phyloP scores from a whole-genome alignment of 2,113 vertebrate genomes.

The Xiphorhynchus elegans region DNA sequence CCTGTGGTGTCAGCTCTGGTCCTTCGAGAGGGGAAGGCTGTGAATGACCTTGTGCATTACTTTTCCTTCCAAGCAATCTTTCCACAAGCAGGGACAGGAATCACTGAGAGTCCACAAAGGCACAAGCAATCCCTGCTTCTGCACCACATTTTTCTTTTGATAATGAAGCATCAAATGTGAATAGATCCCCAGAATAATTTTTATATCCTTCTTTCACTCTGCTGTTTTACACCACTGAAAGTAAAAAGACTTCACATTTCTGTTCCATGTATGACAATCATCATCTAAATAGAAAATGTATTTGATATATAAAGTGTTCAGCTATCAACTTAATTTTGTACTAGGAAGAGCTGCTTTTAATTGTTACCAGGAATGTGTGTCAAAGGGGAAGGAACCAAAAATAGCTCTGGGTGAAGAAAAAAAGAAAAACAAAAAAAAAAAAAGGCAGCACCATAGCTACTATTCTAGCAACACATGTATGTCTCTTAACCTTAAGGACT shows the following conservation, averaged over 20 bases:
- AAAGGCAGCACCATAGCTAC: neutral
- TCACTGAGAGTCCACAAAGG: neutral
- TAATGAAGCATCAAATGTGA: neutral
- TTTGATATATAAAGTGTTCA: neutral
- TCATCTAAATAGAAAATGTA: neutral
- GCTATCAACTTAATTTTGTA: neutral
- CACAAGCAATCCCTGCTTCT: neutral
- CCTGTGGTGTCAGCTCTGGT: neutral
- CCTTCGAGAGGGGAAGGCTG: neutral
- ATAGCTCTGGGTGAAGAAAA: neutral
- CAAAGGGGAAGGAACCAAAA: slow-evolving; percentile 57
- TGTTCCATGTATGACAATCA: neutral
- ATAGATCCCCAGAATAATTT: neutral
- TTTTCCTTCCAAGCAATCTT: neutral
- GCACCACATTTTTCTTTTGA: neutral
- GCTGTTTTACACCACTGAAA: neutral
- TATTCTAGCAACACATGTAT: neutral
- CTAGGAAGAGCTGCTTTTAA: neutral
- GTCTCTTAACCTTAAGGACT: slow-evolving; percentile 11
- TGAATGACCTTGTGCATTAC: neutral
- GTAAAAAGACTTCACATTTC: neutral
- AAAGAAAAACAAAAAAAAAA: neutral
- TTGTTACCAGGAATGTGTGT: slow-evolving; percentile 57
- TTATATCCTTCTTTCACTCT: neutral
- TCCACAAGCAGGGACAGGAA: neutral